phyloP scores from a whole-genome alignment of 2,888 invertebrate genomes.

The Acanthosepion esculentum region DNA sequence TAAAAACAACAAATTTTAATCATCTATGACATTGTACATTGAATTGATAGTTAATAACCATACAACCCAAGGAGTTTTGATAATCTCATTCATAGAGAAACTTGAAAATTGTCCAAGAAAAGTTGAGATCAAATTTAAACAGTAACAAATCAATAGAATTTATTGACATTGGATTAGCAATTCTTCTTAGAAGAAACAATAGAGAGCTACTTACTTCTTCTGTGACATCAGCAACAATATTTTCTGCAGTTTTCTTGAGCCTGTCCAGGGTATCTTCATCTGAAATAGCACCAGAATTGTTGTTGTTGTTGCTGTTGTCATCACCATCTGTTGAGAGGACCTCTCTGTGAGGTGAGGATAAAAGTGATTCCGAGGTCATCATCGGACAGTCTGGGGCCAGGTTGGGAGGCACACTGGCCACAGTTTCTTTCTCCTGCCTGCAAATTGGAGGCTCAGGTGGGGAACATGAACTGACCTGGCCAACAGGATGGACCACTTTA shows the following conservation, averaged over 20 bases:
- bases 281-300: slow-evolving; percentile 48
- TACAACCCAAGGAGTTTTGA: too few relatives aligned
- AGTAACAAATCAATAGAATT: too few relatives aligned
- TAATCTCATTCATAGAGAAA: too few relatives aligned
- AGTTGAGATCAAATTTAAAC: too few relatives aligned
- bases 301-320: background rate
- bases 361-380: background rate
- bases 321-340: background rate
- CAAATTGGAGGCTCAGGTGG: background rate
- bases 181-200: background rate
- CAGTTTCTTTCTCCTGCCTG: background rate
- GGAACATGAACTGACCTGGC: background rate
- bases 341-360: slow-evolving; percentile 40
- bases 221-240: slow-evolving; percentile 85
- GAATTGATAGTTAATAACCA: too few relatives aligned
- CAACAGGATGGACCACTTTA: slow-evolving; percentile 37
- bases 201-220: slow-evolving; percentile 79
- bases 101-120: too few relatives aligned
- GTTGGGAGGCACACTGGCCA: slow-evolving; percentile 34
- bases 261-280: slow-evolving; percentile 58
- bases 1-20: too few relatives aligned
- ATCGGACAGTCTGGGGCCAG: background rate
- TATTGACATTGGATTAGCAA: too few relatives aligned
- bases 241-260: slow-evolving; percentile 79
- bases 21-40: too few relatives aligned